Evolutionary conservation across 2,797 vertebrate species (phyloP).

Genomic region (Halcyon chelicuti): DNA sequence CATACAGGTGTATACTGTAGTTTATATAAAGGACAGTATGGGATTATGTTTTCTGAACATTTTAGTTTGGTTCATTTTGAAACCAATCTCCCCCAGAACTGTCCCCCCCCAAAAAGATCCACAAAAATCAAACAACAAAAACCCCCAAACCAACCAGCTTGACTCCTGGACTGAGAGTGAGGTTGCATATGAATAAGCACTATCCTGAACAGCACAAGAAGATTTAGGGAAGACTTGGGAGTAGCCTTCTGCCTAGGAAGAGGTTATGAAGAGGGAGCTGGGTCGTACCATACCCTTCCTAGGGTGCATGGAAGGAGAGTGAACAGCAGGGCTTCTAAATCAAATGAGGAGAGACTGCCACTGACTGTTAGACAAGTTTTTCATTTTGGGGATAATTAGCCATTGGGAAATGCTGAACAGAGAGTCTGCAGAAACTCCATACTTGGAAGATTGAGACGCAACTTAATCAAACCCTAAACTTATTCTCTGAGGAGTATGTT

Average conservation of each 20-base stretch:
- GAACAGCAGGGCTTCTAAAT: background rate
- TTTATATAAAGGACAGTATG: background rate
- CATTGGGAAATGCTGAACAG: background rate
- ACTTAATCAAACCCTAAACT: background rate
- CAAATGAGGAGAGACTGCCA: background rate
- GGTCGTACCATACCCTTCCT: rapidly evolving
- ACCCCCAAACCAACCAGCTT: rapidly evolving
- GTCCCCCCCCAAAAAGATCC: background rate
- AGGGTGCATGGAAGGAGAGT: background rate
- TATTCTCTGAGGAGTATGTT: background rate
- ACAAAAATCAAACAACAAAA: background rate
- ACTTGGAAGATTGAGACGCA: background rate
- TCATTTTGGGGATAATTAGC: background rate
- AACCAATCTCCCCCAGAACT: background rate
- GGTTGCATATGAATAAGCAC: background rate
- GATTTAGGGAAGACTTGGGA: background rate
- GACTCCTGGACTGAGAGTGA: background rate
- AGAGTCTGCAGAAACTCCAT: background rate
- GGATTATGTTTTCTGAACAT: background rate
- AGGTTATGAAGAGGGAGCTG: background rate
- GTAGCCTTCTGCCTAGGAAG: background rate
- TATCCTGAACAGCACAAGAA: background rate
- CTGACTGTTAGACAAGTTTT: background rate
- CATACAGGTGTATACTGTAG: rapidly evolving
- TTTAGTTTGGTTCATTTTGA: background rate